phyloP scores from a whole-genome alignment of 1,140 invertebrate genomes.

The Thaumetopoea pityocampa region DNA sequence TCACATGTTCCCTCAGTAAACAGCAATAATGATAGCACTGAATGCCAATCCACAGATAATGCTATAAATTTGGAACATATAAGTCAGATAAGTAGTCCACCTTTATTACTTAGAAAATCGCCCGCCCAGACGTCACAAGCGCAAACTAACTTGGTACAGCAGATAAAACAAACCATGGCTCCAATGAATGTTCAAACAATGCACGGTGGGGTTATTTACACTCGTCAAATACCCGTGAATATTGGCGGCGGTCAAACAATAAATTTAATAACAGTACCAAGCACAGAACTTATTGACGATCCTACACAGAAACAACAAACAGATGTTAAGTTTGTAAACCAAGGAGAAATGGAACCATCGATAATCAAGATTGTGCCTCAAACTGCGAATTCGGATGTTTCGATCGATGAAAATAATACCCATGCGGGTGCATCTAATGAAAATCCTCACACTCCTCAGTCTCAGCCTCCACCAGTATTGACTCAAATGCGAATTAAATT shows the following conservation, averaged over 20 bases:
- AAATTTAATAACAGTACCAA: conserved; percentile 77
- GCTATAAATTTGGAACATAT: conserved; percentile 60
- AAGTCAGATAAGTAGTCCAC: conserved; percentile 58
- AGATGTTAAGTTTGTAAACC: conserved; percentile 35
- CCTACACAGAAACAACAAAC: conserved; percentile 49
- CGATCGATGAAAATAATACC: conserved; percentile 50
- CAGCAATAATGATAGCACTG: conserved; percentile 32
- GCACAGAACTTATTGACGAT: conserved; percentile 63
- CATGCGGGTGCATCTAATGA: conserved; percentile 36
- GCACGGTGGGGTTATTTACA: conserved; percentile 79
- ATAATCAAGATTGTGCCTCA: conserved; percentile 71
- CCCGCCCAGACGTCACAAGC: conserved; percentile 41
- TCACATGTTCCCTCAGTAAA: conserved; percentile 37
- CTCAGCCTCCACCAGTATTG: conserved; percentile 65
- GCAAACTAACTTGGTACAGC: conserved; percentile 58
- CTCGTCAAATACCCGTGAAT: conserved; percentile 77
- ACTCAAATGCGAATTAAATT: conserved; percentile 75
- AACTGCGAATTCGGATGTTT: conserved; percentile 35
- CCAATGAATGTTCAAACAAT: conserved; percentile 77
- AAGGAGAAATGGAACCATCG: conserved; percentile 55
- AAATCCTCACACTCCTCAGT: conserved; percentile 34
- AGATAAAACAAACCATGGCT: conserved; percentile 66
- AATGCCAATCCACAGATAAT: conserved; percentile 46
- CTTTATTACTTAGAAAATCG: conserved; percentile 61
- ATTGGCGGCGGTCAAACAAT: conserved; percentile 77